A percentile compares a stretch with the other conserved stretches of the same genome.
phyloP scores from a whole-genome alignment of 1,140 invertebrate genomes.

The Arion vulgaris region DNA sequence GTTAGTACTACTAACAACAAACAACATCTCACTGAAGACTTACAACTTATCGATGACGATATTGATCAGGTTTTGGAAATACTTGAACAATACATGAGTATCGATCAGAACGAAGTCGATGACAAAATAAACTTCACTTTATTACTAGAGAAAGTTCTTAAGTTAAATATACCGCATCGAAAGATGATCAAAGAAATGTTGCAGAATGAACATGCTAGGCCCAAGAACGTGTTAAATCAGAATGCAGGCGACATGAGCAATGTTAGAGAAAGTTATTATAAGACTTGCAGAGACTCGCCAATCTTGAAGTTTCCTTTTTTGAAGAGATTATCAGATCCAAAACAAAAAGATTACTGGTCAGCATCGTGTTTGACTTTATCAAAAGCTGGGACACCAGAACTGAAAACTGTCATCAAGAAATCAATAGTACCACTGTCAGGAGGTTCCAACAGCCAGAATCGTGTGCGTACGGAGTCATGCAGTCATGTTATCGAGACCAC shows the following conservation, averaged over 20 bases:
- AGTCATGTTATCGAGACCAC: constrained; percentile 10
- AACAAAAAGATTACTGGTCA: background rate
- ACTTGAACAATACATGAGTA: background rate
- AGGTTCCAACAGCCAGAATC: background rate
- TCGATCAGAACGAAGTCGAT: background rate
- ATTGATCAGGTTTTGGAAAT: background rate
- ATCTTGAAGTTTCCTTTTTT: background rate
- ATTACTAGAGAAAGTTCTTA: background rate
- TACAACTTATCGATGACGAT: background rate
- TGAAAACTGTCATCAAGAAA: background rate
- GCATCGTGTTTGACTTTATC: background rate
- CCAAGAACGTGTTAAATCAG: background rate
- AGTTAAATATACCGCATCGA: background rate
- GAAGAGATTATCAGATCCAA: background rate
- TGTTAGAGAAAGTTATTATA: background rate
- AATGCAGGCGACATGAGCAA: background rate
- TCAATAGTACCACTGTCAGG: background rate
- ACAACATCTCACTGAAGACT: background rate
- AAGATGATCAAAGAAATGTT: background rate
- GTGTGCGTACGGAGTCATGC: background rate
- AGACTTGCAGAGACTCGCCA: background rate
- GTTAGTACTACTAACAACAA: background rate
- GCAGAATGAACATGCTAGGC: background rate
- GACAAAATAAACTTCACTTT: background rate
- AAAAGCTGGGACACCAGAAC: background rate